A percentile compares a stretch with the other conserved stretches of the same genome.
Conservation (phyloP, 2,888 invertebrate genomes). For the Apamea epomidion region DNA sequence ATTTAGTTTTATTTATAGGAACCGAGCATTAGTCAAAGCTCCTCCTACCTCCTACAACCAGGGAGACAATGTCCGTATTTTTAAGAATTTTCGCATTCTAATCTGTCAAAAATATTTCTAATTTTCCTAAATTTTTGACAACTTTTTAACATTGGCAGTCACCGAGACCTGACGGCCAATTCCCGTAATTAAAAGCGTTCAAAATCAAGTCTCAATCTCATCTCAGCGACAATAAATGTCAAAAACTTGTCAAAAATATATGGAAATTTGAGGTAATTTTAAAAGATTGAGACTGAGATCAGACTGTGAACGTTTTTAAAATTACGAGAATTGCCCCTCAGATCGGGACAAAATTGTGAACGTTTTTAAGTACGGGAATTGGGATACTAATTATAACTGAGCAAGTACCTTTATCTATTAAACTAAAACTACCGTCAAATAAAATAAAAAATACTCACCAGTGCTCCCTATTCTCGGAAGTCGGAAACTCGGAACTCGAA, state of each 20-base stretch:
- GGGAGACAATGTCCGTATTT: too few species aligned
- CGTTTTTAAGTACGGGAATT: neutral
- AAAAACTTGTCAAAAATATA: too few species aligned
- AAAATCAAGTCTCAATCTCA: too few species aligned
- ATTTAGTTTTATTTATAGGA: too few species aligned
- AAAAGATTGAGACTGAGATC: too few species aligned
- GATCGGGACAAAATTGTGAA: neutral
- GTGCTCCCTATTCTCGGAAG: slow-evolving; percentile 65
- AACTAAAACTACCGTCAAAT: neutral
- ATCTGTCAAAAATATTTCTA: neutral
- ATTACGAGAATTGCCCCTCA: neutral
- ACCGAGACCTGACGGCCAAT: too few species aligned
- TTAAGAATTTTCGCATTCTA: neutral
- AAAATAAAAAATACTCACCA: slow-evolving; percentile 53
- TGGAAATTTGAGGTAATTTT: too few species aligned
- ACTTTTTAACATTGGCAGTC: neutral
- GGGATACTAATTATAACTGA: neutral
- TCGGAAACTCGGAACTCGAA: slow-evolving; percentile 61
- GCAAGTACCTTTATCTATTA: neutral
- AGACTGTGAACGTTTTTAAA: too few species aligned
- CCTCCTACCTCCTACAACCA: too few species aligned
- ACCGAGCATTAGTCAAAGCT: too few species aligned
- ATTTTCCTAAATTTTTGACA: neutral
- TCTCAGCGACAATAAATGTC: too few species aligned
- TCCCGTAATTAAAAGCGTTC: too few species aligned